Base-by-base conservation (phyloP, 1,140 invertebrate genomes). In the Drosophila littoralis region DNA sequence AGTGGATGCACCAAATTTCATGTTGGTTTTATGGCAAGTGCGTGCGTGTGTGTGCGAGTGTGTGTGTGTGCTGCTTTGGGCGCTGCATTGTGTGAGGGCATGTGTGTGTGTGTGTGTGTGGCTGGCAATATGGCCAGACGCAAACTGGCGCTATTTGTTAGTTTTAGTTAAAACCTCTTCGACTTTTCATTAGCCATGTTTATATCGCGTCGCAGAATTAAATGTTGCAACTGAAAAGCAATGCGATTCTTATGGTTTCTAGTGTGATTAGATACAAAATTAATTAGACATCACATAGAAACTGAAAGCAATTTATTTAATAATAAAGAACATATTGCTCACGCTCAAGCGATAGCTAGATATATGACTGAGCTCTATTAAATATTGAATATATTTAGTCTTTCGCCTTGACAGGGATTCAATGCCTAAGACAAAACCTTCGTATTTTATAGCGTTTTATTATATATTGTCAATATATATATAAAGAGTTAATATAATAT, bases 111-210 rank as follows among this genome's bases (percentile, higher is more conserved):
- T 55, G 57, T 45, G 58, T 48, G 74, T 80, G 45, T 54, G 52
- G 50, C 72, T 48, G 54, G 71, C 63, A 50, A 28, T 63, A 50
- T 64, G 58, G 43, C 50, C 60, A 58, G 50, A 52, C 28, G 51
- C 32, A 63, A 63, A 54, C 55, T 76, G 51, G 59, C 72, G 82
- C 64, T 63, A 76, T 76, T 88, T 82, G 75, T 88, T 88, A 82
- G 67, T 69, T 85, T 67, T 73, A 63, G 17, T 36, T 50, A 52
- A 52, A 78, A 50, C 35, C 67, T 64, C 33, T 13, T 54, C 48
- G 72, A 38, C 79, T 72, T 69, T 88, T 82, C 71, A 85, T 85
- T 88, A 82, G 71, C 51, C 43, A 43, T 59, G 67, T 54, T 75
- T 48, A 66, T 50, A 84, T 10, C 48, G 51, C 63, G 28, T 13